A percentile compares a stretch with the other conserved stretches of the same genome.
Conservation (phyloP, 2,797 vertebrate species). For the Nyctibius grandis region DNA sequence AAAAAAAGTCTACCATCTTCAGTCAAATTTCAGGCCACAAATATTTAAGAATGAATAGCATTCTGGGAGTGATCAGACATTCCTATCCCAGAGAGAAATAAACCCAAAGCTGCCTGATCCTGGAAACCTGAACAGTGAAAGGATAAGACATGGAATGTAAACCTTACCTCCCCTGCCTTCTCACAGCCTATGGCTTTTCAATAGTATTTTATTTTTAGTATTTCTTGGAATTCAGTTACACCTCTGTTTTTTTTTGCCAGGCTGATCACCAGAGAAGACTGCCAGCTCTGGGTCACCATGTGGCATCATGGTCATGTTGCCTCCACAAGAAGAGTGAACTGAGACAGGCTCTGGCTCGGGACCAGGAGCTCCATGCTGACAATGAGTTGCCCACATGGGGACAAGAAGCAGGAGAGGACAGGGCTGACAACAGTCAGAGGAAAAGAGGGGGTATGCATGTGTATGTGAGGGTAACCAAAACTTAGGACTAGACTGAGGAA, state of each 20-base stretch:
- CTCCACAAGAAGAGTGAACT: background rate
- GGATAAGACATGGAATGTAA: background rate
- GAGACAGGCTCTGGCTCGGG: background rate
- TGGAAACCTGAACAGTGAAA: background rate
- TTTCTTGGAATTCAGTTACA: background rate
- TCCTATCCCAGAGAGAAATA: background rate
- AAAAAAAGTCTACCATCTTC: background rate
- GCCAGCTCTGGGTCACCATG: background rate
- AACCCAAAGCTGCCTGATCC: background rate
- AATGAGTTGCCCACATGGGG: background rate
- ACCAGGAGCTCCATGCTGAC: background rate
- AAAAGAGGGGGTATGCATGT: background rate
- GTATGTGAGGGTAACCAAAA: background rate
- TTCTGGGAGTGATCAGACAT: background rate
- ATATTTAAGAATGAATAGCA: background rate
- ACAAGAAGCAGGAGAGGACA: background rate
- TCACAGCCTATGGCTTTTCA: background rate
- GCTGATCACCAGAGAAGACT: background rate
- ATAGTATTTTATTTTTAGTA: background rate
- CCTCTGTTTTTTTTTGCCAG: background rate
- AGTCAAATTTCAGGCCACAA: background rate
- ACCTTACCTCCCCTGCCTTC: background rate
- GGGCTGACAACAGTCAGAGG: background rate
- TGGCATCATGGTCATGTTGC: background rate
- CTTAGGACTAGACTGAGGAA: background rate